Percentiles rank a stretch among this genome's conserved stretches.
These are phyloP conservation scores for Novumbra hubbsi DNA, from an alignment of 2,797 vertebrate genomes.

Conservation along the genomic window DNA sequence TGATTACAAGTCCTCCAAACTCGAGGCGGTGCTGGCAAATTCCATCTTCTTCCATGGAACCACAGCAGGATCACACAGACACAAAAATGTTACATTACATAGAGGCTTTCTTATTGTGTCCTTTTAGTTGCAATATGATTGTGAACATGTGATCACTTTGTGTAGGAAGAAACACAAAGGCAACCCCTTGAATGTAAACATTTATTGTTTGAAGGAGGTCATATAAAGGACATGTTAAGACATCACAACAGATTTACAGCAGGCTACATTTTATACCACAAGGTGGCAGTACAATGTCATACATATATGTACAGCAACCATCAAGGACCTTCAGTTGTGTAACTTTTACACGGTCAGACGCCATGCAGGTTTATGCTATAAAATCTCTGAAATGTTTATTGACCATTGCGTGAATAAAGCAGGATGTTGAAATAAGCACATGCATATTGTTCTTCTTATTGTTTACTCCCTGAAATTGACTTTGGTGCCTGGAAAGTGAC, in stretches of 20 bases:
- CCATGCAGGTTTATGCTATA: neutral
- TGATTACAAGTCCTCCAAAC: too few species aligned
- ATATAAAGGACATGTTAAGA: neutral
- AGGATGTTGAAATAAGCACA: neutral
- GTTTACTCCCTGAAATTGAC: conserved; percentile 3
- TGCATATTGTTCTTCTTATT: neutral
- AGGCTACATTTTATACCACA: conserved; percentile 30
- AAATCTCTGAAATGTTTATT: neutral
- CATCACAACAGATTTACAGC: conserved; percentile 19
- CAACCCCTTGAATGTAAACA: neutral
- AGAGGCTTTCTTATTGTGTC: too few species aligned
- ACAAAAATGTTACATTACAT: too few species aligned
- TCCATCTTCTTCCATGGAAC: too few species aligned
- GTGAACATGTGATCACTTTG: neutral
- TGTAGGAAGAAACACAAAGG: neutral
- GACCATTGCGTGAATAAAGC: neutral
- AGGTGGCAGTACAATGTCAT: conserved; percentile 54
- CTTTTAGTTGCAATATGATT: too few species aligned
- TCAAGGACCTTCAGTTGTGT: neutral
- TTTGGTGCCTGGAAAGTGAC: conserved; percentile 20
- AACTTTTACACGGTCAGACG: neutral
- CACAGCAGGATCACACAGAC: too few species aligned
- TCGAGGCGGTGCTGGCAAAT: too few species aligned
- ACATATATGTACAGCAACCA: conserved; percentile 8
- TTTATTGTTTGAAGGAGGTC: neutral